These are phyloP conservation scores for Diplodus sargus DNA, from an alignment of 2,797 vertebrate species.

Conservation along the genomic window DNA sequence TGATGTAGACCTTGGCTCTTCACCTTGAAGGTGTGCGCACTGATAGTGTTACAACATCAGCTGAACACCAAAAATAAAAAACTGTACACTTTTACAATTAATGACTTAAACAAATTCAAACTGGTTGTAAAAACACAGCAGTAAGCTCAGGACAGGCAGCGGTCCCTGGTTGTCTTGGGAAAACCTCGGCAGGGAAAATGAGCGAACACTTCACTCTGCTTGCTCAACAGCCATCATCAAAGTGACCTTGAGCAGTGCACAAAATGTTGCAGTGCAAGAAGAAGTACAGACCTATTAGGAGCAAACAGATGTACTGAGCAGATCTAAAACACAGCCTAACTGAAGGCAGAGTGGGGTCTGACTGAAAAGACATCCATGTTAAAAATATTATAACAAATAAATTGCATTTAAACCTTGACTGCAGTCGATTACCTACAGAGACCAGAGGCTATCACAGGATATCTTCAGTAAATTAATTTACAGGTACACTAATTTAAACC, in stretches of 20 bases:
- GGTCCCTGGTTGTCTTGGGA: constrained; percentile 20
- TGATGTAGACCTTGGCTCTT: not conserved
- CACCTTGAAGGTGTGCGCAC: not conserved
- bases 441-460: not conserved
- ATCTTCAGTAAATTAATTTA: not conserved
- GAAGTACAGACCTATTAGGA: constrained; percentile 3
- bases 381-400: not conserved
- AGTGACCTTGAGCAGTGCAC: constrained; percentile 54
- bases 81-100: constrained; percentile 6
- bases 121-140: not conserved
- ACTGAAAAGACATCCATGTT: not conserved
- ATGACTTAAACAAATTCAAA: constrained; percentile 14
- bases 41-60: not conserved
- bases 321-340: constrained; percentile 1
- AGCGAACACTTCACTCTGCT: constrained; percentile 38
- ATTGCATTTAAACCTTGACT: not conserved
- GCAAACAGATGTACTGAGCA: constrained; percentile 7
- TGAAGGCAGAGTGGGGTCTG: not conserved
- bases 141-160: constrained; percentile 8
- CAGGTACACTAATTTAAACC: not conserved
- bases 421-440: not conserved
- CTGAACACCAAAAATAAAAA: not conserved
- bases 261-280: constrained; percentile 19
- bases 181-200: constrained; percentile 45
- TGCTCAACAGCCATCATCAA: constrained; percentile 39